These are phyloP conservation scores for Myathropa florea DNA, from an alignment of 2,888 invertebrate genomes.

Conservation along the genomic window DNA sequence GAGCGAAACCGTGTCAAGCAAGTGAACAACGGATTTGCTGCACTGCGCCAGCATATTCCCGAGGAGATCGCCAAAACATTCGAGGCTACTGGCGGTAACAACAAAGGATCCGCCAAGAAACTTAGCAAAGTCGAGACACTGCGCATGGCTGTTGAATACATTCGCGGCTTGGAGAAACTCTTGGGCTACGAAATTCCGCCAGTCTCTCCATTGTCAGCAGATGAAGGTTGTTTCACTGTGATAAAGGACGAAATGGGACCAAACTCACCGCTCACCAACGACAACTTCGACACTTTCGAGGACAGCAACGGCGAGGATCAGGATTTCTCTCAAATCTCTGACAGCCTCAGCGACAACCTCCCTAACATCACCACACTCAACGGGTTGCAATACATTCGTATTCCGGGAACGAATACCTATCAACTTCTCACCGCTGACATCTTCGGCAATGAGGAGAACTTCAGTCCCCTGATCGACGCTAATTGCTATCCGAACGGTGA, in stretches of 20 bases:
- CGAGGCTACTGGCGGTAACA: slow-evolving; percentile 83
- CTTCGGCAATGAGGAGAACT: slow-evolving; percentile 85
- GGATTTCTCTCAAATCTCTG: slow-evolving; percentile 55
- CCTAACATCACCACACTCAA: slow-evolving; percentile 81
- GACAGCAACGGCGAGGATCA: slow-evolving; percentile 70
- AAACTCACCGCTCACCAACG: slow-evolving; percentile 72
- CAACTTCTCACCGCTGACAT: slow-evolving; percentile 84
- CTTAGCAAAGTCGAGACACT: slow-evolving; percentile 94
- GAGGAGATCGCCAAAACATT: slow-evolving; percentile 88
- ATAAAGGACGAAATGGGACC: slow-evolving; percentile 78
- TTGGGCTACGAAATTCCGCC: slow-evolving; percentile 84
- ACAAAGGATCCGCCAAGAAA: slow-evolving; percentile 87
- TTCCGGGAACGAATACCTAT: slow-evolving; percentile 84
- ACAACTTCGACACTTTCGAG: slow-evolving; percentile 75
- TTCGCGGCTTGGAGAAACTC: slow-evolving; percentile 89
- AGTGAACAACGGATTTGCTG: slow-evolving; percentile 94
- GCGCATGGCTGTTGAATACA: slow-evolving; percentile 95
- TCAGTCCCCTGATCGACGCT: slow-evolving; percentile 81
- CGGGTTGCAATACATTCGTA: slow-evolving; percentile 83
- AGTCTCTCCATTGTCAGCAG: slow-evolving; percentile 53
- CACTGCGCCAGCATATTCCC: slow-evolving; percentile 92
- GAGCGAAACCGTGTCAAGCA: slow-evolving; percentile 96
- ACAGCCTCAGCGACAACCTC: slow-evolving; percentile 78
- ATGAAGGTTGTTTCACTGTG: slow-evolving; percentile 77
- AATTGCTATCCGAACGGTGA: slow-evolving; percentile 75